Percentiles rank a stretch among this genome's conserved stretches.
These are phyloP conservation scores for Gisinianus flammeolus DNA, from an alignment of 2,888 invertebrate genomes.

Conservation along the genomic window DNA sequence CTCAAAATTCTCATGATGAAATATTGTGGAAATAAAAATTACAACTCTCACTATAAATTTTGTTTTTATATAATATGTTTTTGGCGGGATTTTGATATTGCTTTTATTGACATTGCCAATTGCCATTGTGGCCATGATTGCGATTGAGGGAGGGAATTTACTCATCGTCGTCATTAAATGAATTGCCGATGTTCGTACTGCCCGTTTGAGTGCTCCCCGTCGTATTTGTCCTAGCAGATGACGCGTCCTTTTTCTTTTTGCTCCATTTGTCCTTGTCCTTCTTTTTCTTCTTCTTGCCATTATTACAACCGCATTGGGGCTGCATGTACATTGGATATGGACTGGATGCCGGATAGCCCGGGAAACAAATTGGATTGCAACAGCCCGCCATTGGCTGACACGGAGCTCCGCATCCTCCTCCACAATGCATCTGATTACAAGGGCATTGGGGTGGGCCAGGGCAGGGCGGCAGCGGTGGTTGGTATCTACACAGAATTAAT, in stretches of 20 bases:
- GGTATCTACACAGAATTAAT: background rate
- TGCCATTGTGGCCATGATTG: no score
- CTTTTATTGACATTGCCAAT: no score
- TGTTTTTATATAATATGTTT: no score
- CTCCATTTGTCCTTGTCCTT: background rate
- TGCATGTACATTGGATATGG: background rate
- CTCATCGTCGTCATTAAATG: slow-evolving; percentile 2
- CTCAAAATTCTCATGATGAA: no score
- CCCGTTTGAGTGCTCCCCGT: background rate
- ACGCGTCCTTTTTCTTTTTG: background rate
- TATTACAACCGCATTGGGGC: no score
- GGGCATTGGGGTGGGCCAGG: background rate
- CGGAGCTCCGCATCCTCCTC: no score
- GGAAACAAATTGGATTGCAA: slow-evolving; percentile 24
- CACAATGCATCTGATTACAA: background rate
- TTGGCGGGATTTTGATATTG: no score
- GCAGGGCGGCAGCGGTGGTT: background rate
- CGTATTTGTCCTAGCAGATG: background rate
- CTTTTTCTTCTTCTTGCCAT: slow-evolving; percentile 24
- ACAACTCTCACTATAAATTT: no score
- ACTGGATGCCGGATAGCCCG: background rate
- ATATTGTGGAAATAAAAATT: no score
- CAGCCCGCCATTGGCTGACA: slow-evolving; percentile 12
- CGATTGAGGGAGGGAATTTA: no score
- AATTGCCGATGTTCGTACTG: background rate